These are phyloP conservation scores for Calyptomena viridis DNA, from an alignment of 2,113 vertebrate genomes.

Conservation along the genomic window DNA sequence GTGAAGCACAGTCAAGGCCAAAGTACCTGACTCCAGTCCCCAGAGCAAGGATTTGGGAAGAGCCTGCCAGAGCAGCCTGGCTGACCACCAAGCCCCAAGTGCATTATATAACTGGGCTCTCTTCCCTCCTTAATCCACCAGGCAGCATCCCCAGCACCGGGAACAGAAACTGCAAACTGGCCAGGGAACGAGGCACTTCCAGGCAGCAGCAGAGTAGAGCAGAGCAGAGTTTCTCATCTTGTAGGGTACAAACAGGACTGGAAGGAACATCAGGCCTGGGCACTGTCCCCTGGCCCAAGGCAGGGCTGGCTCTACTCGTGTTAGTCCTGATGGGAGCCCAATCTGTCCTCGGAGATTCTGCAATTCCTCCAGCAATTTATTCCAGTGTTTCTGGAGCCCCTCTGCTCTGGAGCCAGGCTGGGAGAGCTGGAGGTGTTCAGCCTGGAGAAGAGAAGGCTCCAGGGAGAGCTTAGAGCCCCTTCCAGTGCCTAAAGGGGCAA, in stretches of 20 bases:
- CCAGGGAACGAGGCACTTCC: background rate
- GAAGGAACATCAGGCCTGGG: background rate
- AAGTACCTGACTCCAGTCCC: background rate
- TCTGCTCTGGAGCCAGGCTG: background rate
- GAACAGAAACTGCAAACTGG: background rate
- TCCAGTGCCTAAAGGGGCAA: background rate
- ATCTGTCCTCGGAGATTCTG: background rate
- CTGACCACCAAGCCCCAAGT: background rate
- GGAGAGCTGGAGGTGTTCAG: background rate
- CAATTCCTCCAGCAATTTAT: background rate
- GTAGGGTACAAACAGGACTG: background rate
- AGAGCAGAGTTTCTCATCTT: background rate
- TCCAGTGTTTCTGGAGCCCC: background rate
- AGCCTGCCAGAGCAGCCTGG: background rate
- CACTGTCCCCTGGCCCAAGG: background rate
- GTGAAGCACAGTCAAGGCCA: background rate
- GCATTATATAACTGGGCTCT: constrained; percentile 18
- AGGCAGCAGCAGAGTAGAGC: background rate
- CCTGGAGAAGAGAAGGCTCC: background rate
- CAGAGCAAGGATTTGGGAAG: background rate
- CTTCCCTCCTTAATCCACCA: constrained; percentile 17
- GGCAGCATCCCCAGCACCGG: background rate
- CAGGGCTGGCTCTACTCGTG: background rate
- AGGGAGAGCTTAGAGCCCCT: background rate
- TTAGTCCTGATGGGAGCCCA: background rate